Evolutionary conservation across 2,113 vertebrate genomes (phyloP), one percentile per base, ranked within the genome.

Genomic region (Taurulus bubalis): DNA sequence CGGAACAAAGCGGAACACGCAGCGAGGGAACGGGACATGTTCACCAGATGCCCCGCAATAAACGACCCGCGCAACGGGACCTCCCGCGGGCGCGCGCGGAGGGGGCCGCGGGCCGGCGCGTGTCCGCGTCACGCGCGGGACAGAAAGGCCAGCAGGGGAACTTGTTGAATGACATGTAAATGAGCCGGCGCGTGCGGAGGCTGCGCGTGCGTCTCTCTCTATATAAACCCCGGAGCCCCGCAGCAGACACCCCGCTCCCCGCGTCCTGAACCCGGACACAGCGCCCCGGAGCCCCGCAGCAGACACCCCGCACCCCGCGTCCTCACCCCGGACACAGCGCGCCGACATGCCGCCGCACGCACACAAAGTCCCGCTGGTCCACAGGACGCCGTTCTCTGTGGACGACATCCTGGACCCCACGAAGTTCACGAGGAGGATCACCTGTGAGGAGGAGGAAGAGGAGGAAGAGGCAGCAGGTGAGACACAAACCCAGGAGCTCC

Each of bases 391-490:
- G 0, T 96, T 95, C 11, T 95, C 91, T 20, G 93, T 96, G 66
- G 87, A 84, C 28, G 94, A 96, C 34, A 96, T 96, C 34, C 34
- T 96, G 58, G 92, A 95, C 60, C 94, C 95, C 0, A 42, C 34
- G 0, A 96, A 94, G 70, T 95, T 95, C 7, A 94, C 85, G 2
- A 55, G 92, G 20, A 86, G 51, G 30, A 40, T 2, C 0, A 11
- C 8, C 22, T 8, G 34, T 0, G 32, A 26, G 3, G 45, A 47
- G 32, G 45, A 47, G 32, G 30, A 32, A 32, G 30, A 32, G 30
- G 32, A 26, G 3, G 40, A 47, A 28, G 26, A 42, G 16, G 20
- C 32, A 34, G 38, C 71, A 80, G 90, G 94, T 95, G 56, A 87
- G 90, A 55, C 18, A 1, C 20, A 12, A n/a, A 26, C 53, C 26